Evolutionary conservation across 1,140 invertebrate species (phyloP).

Genomic region (Maniola jurtina): DNA sequence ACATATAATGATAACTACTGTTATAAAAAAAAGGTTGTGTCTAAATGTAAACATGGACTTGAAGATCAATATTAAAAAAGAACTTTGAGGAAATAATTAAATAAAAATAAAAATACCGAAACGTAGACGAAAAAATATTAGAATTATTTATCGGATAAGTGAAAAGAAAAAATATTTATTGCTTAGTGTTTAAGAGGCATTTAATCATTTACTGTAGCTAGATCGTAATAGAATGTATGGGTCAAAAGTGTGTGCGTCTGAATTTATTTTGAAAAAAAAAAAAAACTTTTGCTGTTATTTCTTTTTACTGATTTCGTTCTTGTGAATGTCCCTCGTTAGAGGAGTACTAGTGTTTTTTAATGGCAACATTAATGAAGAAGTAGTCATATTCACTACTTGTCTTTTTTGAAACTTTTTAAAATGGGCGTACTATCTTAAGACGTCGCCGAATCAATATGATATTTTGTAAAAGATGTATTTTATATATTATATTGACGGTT

Average conservation of each 20-base stretch:
- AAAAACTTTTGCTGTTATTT: conserved; percentile 32
- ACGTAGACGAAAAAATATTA: conserved; percentile 57
- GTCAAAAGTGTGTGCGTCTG: conserved; percentile 24
- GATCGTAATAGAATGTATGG: conserved; percentile 41
- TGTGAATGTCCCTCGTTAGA: conserved; percentile 32
- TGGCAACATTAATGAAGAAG: conserved; percentile 33
- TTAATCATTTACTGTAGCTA: conserved; percentile 68
- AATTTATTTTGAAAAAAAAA: conserved; percentile 28
- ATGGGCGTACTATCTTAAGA: conserved; percentile 17
- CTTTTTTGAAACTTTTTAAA: conserved; percentile 69
- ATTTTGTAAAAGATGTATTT: conserved; percentile 72
- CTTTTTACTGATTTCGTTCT: conserved; percentile 17
- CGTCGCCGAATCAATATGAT: conserved; percentile 44
- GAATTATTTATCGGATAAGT: conserved; percentile 65
- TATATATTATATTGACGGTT: conserved; percentile 66
- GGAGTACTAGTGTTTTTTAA: conserved; percentile 34
- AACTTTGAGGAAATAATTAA: conserved; percentile 42
- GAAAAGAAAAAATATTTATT: conserved; percentile 72
- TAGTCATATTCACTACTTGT: conserved; percentile 40
- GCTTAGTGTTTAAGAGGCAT: conserved; percentile 59
- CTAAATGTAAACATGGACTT: conserved; percentile 54
- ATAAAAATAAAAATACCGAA: conserved; percentile 42
- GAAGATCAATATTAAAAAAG: conserved; percentile 42
- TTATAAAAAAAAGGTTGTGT: conserved; percentile 68
- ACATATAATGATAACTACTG: conserved; percentile 49